These are phyloP conservation scores for Nemurella pictetii DNA, from an alignment of 2,888 invertebrate genomes.

Conservation along the genomic window DNA sequence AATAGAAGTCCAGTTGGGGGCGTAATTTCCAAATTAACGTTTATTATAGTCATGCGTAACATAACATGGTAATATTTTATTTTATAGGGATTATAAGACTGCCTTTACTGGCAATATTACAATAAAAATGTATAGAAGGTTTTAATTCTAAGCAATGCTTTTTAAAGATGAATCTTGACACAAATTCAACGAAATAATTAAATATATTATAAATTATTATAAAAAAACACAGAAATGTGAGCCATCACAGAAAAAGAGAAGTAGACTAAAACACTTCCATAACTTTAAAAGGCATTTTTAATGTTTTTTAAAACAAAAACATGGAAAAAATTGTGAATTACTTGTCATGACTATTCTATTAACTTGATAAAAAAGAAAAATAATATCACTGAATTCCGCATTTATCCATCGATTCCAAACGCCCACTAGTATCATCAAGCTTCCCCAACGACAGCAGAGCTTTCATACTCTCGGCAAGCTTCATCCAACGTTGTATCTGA, in stretches of 20 bases:
- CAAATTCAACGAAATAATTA: conserved; percentile 8
- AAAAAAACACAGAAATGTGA: neutral
- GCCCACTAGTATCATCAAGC: neutral
- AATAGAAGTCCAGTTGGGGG: too few species aligned
- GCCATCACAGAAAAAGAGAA: neutral
- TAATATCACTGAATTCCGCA: conserved; percentile 20
- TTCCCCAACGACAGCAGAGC: conserved; percentile 20
- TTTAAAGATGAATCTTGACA: neutral
- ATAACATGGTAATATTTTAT: too few species aligned
- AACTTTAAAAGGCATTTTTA: neutral
- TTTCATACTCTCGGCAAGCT: conserved; percentile 55
- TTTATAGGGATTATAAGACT: too few species aligned
- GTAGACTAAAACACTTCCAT: neutral
- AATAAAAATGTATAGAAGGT: too few species aligned
- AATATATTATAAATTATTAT: conserved; percentile 1
- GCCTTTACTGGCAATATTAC: too few species aligned
- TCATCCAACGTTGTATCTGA: conserved; percentile 61
- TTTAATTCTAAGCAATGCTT: too few species aligned
- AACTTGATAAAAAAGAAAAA: too few species aligned
- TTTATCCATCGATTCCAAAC: neutral
- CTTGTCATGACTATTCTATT: too few species aligned
- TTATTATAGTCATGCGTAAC: too few species aligned
- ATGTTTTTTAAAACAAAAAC: too few species aligned
- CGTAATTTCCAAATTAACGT: too few species aligned
- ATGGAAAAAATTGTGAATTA: too few species aligned